Conservation (phyloP, 1,140 invertebrate species). For the Pollicipes pollicipes region DNA sequence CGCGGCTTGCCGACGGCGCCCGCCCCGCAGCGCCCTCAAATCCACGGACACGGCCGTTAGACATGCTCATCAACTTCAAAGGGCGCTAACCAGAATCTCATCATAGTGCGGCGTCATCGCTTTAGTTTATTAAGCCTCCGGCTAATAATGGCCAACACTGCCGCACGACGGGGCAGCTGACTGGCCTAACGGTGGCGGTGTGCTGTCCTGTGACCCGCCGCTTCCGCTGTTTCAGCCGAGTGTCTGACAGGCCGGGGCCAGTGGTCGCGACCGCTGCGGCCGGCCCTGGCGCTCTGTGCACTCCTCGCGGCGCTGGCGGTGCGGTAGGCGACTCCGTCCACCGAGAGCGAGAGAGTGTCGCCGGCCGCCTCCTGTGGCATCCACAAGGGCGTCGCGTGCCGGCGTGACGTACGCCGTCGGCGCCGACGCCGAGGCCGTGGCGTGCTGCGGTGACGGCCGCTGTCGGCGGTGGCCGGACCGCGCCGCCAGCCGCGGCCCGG, state of each 20-base stretch:
- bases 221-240: not conserved
- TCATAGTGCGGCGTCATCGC: not conserved
- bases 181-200: too few species aligned
- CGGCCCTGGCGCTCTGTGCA: not conserved
- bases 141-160: too few species aligned
- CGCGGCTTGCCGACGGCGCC: too few species aligned
- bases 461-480: not conserved
- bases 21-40: not conserved
- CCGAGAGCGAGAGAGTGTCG: too few species aligned
- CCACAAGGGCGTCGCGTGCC: too few species aligned
- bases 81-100: not conserved
- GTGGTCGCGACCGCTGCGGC: not conserved
- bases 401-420: not conserved
- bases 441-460: not conserved
- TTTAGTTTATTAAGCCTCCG: not conserved
- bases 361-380: too few species aligned
- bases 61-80: not conserved
- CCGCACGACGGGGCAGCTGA: too few species aligned
- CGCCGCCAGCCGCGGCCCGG: too few species aligned
- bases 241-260: not conserved
- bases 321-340: not conserved
- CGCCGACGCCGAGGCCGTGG: not conserved
- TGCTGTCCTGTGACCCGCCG: too few species aligned
- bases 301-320: not conserved
- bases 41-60: not conserved